Conservation (phyloP, 2,888 invertebrate genomes). For the Imbricaverruca yamaguchii region DNA sequence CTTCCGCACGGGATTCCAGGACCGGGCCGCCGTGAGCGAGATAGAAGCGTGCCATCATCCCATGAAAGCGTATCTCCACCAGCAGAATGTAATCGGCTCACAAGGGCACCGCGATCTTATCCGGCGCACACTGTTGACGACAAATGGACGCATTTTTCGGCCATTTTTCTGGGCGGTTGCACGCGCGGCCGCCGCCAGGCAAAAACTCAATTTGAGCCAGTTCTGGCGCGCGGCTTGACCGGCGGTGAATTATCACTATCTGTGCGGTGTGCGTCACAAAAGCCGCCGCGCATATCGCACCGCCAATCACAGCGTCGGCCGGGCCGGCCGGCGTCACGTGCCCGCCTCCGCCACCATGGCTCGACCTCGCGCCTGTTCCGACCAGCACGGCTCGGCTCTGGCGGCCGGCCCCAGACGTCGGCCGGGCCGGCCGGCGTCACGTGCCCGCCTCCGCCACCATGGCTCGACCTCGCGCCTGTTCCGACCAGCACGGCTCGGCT, state of each 20-base stretch:
- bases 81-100: background rate
- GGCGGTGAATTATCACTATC: background rate
- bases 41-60: background rate
- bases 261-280: background rate
- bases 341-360: background rate
- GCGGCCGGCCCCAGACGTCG: no score
- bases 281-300: background rate
- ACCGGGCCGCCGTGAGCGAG: no score
- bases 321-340: background rate
- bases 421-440: background rate
- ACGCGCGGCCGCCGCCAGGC: background rate
- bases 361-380: background rate
- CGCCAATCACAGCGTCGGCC: background rate
- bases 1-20: no score
- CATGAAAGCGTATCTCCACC: background rate
- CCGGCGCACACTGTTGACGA: background rate
- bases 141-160: background rate
- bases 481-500: no score
- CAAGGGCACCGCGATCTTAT: background rate
- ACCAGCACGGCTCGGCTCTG: no score
- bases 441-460: background rate
- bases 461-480: background rate
- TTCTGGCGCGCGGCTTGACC: background rate
- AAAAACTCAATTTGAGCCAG: slow-evolving; percentile 14
- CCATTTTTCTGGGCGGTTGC: background rate